Evolutionary conservation across 2,888 invertebrate genomes (phyloP), one percentile per base, ranked within the genome.

Genomic region (Microctonus brassicae): DNA sequence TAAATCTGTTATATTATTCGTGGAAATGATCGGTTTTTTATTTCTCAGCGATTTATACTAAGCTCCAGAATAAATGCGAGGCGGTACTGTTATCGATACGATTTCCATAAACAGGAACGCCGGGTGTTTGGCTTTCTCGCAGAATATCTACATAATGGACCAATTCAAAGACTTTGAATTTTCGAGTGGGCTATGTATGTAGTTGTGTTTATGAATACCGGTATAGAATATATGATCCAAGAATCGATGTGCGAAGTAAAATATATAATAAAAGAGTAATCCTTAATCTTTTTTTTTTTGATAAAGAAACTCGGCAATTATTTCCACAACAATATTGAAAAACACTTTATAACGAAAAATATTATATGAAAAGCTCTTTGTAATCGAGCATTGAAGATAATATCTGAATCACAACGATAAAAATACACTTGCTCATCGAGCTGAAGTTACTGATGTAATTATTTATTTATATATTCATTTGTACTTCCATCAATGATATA

Each of bases 11-110:
- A 17, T 64, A 22, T 64, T 53, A 39, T 34, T 53, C 22, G 65
- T 67, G 47, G 34, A 26, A 13, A n/a, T 24, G 24, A 33, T 34
- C 53, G 24, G 33, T 34, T 36, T 53, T 63, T 62, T 63, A 55
- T 39, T 55, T 36, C 55, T 63, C 61, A 22, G 39, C 53, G 67
- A 63, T 68, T 75, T 73, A 72, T 70, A 72, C 72, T 73, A 74
- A 76, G 73, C 74, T 69, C 66, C 24, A 58, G 36, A 69, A 58
- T 72, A 70, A 69, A 75, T 73, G 73, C 72, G 58, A 66, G 63
- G 65, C 42, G 69, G 68, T 74, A n/a, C n/a, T n/a, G 72, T 76
- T 76, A 76, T 76, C 76, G 74, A 74, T 73, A 73, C 73, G 74
- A 74, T 76, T 76, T 76, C 73, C 76, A 74, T 76, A 76, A 74